phyloP scores from a whole-genome alignment of 1,140 invertebrate genomes.

The Cydia splendana region DNA sequence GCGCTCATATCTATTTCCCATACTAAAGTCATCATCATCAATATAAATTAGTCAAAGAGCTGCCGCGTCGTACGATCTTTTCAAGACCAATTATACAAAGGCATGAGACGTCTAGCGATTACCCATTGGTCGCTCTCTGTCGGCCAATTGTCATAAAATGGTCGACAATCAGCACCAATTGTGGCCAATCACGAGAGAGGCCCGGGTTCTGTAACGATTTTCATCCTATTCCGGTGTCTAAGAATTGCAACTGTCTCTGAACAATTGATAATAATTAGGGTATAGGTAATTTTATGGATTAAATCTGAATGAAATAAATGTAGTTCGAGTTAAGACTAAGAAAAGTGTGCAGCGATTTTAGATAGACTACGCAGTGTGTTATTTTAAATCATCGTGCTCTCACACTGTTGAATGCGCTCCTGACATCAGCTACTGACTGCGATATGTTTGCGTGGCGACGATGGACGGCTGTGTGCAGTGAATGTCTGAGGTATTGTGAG shows the following conservation, averaged over 20 bases:
- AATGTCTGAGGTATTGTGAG: no score
- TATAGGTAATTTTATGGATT: background rate
- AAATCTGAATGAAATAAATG: background rate
- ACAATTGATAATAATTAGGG: background rate
- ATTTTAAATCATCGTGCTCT: no score
- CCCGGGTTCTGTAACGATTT: conserved; percentile 32
- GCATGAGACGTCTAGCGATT: conserved; percentile 59
- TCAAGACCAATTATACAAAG: conserved; percentile 57
- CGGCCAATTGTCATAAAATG: conserved; percentile 68
- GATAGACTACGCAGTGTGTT: no score
- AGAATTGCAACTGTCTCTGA: conserved; percentile 21
- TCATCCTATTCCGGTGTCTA: conserved; percentile 30
- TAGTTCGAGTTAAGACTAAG: no score
- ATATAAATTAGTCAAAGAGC: conserved; percentile 34
- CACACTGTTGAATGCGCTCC: no score
- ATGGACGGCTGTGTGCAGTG: no score
- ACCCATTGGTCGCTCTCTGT: conserved; percentile 52
- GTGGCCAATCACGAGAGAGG: conserved; percentile 62
- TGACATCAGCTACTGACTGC: no score
- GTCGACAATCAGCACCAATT: conserved; percentile 70
- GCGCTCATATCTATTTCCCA: no score
- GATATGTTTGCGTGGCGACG: no score
- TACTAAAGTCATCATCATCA: background rate
- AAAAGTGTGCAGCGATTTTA: no score
- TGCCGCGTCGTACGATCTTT: conserved; percentile 48